These are phyloP conservation scores for Onthophagus taurus DNA, from an alignment of 1,140 invertebrate species.

Conservation along the genomic window DNA sequence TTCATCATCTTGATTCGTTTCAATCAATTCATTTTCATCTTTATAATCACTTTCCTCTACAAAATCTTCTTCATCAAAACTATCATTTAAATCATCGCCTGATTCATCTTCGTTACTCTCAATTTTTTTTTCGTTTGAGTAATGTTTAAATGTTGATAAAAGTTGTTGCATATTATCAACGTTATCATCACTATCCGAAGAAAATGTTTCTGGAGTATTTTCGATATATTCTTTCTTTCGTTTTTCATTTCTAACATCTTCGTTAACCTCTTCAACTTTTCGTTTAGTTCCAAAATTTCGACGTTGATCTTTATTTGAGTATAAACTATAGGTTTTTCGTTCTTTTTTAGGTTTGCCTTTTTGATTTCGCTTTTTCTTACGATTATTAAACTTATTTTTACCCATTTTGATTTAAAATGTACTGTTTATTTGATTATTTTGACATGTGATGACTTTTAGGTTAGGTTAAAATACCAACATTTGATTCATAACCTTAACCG, in stretches of 20 bases:
- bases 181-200: constrained; percentile 38
- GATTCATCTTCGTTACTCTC: constrained; percentile 27
- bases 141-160: constrained; percentile 43
- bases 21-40: constrained; percentile 5
- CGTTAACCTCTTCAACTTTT: not conserved
- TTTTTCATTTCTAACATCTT: not conserved
- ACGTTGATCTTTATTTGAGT: not conserved
- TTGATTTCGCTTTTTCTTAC: not conserved
- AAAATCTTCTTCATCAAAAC: constrained; percentile 12
- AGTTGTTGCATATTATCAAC: constrained; percentile 44
- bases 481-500: too few species aligned
- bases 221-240: not conserved
- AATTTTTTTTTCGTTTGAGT: constrained; percentile 26
- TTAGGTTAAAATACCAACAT: too few species aligned
- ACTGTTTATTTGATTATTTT: too few species aligned
- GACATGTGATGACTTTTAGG: too few species aligned
- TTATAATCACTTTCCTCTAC: constrained; percentile 20
- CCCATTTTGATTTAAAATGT: too few species aligned
- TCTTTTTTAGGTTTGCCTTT: not conserved
- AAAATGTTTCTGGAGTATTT: not conserved
- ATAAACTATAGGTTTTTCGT: constrained; percentile 3
- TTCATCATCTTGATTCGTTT: not conserved
- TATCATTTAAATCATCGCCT: constrained; percentile 19
- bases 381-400: not conserved
- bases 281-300: not conserved